Conservation (phyloP, 2,888 invertebrate genomes). For the Drosophila helvetica region DNA sequence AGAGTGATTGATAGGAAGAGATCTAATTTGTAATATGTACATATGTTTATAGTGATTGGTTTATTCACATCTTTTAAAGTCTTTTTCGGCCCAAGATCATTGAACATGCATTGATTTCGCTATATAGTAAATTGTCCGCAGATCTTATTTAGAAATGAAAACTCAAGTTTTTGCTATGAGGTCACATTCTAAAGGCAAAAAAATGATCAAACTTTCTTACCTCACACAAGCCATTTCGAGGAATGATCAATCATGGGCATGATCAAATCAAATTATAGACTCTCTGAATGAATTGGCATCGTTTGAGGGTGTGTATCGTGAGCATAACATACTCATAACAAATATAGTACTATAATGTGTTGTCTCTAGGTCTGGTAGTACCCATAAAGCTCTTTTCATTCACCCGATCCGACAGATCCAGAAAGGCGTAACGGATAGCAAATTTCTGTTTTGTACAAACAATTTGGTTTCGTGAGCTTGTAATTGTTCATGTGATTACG, state of each 20-base stretch:
- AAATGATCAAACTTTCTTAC: conserved; percentile 14
- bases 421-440: conserved; percentile 60
- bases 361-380: background rate
- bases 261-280: conserved; percentile 19
- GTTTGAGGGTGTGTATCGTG: background rate
- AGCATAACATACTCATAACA: background rate
- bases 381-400: conserved; percentile 33
- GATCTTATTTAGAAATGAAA: background rate
- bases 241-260: conserved; percentile 7
- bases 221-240: conserved; percentile 19
- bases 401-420: conserved; percentile 29
- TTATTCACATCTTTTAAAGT: background rate
- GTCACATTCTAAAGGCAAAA: conserved; percentile 7
- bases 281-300: conserved; percentile 4
- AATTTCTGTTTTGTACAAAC: conserved; percentile 47
- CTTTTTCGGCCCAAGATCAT: background rate
- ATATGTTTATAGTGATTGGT: too few relatives aligned
- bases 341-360: background rate
- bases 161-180: conserved; percentile 10
- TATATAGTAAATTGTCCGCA: background rate
- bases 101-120: background rate
- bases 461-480: conserved; percentile 62
- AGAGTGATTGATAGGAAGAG: too few relatives aligned
- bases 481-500: conserved; percentile 64
- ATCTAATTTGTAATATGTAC: too few relatives aligned